Evolutionary conservation across 2,113 vertebrate species (phyloP), one percentile per base, ranked within the genome.

Genomic region (Amphiprion percula): DNA sequence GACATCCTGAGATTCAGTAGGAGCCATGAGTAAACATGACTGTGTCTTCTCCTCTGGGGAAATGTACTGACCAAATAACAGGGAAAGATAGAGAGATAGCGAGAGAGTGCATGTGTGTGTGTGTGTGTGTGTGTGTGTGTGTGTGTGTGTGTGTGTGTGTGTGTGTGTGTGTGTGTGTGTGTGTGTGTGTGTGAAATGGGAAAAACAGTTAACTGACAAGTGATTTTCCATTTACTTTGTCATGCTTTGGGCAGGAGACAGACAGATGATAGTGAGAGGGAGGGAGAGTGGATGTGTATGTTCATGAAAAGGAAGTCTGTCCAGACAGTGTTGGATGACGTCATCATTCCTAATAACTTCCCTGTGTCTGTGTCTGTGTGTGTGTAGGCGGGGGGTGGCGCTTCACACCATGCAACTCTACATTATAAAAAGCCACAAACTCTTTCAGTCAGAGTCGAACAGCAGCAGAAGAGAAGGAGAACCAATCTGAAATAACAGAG

Each of bases 301-400:
- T 47, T 83, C 65, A 60, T 54, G 49, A 52, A 82, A 37, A 79
- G 92, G 89, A 89, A 88, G 74, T 76, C 46, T 74, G 75, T 84
- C 83, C 89, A 91, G 91, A 93, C 92, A 75, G 46, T 30, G 78
- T 87, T 82, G 67, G 77, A 91, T 94, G 92, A 95, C 89, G 73
- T 95, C 94, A 95, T 66, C 14, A 63, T 83, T 79, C 88, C 77
- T 80, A 86, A 87, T 80, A 66, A 71, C 87, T 87, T 92, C 33
- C 33, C 33, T 10, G 33, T 37, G 75, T 52, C 17, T 52, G 33
- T 65, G 50, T 47, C 63, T 66, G 66, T 37, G 73, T 44, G 70
- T 41, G 61, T 14, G 52, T 21, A 9, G 82, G 68, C 24, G 63
- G 49, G 62, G 30, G 85, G 89, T 0, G 2, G 82, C 55, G 71